A percentile compares a stretch with the other conserved stretches of the same genome.
phyloP scores from a whole-genome alignment of 2,888 invertebrate species.

The Cheilosia pagana region DNA sequence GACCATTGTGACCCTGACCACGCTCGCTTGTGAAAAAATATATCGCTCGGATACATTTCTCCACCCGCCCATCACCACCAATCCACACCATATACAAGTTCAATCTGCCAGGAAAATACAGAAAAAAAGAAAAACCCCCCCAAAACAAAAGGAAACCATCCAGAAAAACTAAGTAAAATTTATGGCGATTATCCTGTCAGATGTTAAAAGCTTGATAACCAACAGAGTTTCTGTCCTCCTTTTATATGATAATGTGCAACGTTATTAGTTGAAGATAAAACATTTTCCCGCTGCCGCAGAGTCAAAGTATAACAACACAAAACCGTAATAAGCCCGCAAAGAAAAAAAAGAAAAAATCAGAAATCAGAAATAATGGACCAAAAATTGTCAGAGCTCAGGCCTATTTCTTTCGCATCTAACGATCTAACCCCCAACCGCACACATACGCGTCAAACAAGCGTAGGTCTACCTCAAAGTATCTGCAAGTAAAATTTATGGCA shows the following conservation, averaged over 20 bases:
- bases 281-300: slow-evolving; percentile 37
- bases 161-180: slow-evolving; percentile 76
- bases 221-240: slow-evolving; percentile 29
- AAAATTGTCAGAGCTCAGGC: slow-evolving; percentile 67
- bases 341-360: slow-evolving; percentile 26
- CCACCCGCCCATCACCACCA: slow-evolving; percentile 5
- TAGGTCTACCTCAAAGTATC: slow-evolving; percentile 47
- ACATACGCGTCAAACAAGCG: background rate
- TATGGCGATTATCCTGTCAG: slow-evolving; percentile 78
- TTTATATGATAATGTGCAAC: slow-evolving; percentile 45
- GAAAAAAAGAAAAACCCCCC: background rate
- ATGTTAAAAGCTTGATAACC: slow-evolving; percentile 78
- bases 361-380: slow-evolving; percentile 72
- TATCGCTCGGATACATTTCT: slow-evolving; percentile 2
- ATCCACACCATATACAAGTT: background rate
- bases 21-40: slow-evolving; percentile 5
- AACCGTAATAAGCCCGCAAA: slow-evolving; percentile 51
- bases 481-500: slow-evolving; percentile 71
- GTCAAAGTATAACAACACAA: slow-evolving; percentile 30
- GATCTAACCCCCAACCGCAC: background rate
- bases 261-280: slow-evolving; percentile 74
- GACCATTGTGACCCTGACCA: too few species aligned
- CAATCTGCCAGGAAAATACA: slow-evolving; percentile 36
- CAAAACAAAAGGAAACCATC: slow-evolving; percentile 10
- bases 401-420: slow-evolving; percentile 28